Conservation (phyloP, 2,113 vertebrate genomes). For the Mastomys coucha region DNA sequence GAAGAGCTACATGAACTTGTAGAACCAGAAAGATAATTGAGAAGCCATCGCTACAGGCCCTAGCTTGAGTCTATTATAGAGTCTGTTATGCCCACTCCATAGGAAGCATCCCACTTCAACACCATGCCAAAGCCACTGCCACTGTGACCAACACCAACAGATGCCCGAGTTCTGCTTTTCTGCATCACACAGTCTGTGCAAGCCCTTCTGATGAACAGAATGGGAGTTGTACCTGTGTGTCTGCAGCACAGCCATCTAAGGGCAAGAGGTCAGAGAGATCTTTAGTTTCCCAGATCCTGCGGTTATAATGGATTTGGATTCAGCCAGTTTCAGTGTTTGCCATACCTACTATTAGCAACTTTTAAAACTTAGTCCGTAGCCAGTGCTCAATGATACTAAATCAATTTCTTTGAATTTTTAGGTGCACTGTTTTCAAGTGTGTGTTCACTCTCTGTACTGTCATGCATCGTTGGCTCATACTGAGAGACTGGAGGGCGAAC, state of each 20-base stretch:
- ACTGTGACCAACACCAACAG: background rate
- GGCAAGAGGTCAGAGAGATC: background rate
- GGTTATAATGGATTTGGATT: background rate
- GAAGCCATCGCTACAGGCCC: background rate
- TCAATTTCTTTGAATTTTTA: background rate
- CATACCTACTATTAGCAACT: background rate
- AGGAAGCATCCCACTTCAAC: background rate
- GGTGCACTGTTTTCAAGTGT: background rate
- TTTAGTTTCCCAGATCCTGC: background rate
- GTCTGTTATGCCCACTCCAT: background rate
- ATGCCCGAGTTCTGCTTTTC: background rate
- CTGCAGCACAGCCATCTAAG: background rate
- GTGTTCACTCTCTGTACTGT: background rate
- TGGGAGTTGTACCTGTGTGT: background rate
- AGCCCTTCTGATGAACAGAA: background rate
- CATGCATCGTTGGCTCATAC: constrained; percentile 34
- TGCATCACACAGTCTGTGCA: background rate
- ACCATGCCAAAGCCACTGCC: background rate
- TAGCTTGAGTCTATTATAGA: background rate
- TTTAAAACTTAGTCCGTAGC: background rate
- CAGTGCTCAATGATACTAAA: background rate
- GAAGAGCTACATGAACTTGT: background rate
- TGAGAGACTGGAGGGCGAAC: background rate
- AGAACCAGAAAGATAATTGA: background rate
- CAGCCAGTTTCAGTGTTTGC: background rate